Percentiles rank a stretch among this genome's conserved stretches.
Evolutionary conservation across 2,113 vertebrate species (phyloP).

Genomic region (Abramis brama): DNA sequence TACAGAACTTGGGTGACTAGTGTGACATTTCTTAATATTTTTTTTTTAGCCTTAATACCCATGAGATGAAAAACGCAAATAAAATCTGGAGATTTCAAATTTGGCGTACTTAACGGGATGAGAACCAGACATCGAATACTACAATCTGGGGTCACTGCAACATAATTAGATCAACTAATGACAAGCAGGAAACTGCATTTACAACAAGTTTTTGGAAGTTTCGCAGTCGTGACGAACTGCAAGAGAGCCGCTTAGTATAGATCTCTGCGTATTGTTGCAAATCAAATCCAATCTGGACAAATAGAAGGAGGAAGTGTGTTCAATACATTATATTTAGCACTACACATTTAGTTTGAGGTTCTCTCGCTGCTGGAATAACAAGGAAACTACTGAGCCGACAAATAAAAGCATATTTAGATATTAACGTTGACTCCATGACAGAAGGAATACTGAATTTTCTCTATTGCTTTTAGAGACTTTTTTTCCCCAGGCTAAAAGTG

Average conservation of each 20-base stretch:
- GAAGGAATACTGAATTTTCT: slow-evolving; percentile 6
- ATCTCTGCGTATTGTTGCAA: not conserved
- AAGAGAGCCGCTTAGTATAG: not conserved
- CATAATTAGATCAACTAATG: not conserved
- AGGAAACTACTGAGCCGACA: not conserved
- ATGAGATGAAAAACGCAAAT: not conserved
- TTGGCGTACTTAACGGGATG: not conserved
- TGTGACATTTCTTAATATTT: too few species aligned
- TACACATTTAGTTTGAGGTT: not conserved
- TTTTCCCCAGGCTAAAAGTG: not conserved
- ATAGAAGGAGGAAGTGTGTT: not conserved
- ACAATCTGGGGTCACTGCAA: too few species aligned
- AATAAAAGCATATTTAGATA: not conserved
- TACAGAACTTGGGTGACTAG: not conserved
- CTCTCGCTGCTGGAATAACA: not conserved
- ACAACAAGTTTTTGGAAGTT: not conserved
- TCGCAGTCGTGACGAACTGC: not conserved
- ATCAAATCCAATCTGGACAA: not conserved
- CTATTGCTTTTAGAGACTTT: slow-evolving; percentile 24
- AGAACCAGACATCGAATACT: not conserved
- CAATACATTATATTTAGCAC: not conserved
- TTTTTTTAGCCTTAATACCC: not conserved
- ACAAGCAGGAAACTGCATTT: not conserved
- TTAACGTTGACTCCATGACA: too few species aligned
- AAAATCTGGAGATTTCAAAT: not conserved